Evolutionary conservation across 2,888 invertebrate species (phyloP).

Genomic region (Plebejus anna): DNA sequence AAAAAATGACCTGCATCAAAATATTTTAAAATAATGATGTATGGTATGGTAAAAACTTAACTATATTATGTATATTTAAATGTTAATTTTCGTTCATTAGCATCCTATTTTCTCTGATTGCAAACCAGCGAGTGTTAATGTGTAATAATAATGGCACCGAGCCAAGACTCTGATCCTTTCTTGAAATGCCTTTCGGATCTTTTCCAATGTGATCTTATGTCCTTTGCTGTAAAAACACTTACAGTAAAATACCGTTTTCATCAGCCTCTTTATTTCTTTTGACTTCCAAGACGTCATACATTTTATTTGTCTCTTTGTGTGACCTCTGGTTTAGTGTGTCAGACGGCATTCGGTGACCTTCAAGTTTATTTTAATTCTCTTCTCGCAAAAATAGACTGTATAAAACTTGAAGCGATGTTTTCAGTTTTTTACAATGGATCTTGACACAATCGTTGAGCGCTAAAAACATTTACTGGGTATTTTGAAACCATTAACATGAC

Average conservation of each 20-base stretch:
- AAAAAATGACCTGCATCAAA: background rate
- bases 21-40: too few species aligned
- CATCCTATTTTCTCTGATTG: background rate
- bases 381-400: background rate
- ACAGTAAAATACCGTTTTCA: conserved; percentile 5
- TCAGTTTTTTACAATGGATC: background rate
- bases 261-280: conserved; percentile 10
- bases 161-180: conserved; percentile 8
- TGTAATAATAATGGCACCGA: conserved; percentile 10
- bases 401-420: background rate
- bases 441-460: background rate
- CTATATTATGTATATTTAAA: background rate
- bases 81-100: background rate
- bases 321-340: background rate
- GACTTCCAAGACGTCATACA: background rate
- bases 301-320: conserved; percentile 8
- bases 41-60: too few species aligned
- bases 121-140: background rate
- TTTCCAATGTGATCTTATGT: conserved; percentile 17
- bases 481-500: background rate
- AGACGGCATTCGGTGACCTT: conserved; percentile 22
- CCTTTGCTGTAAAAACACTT: conserved; percentile 21
- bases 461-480: background rate
- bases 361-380: conserved; percentile 21
- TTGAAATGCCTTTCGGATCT: conserved; percentile 12